These are phyloP conservation scores for Piscicola geometra DNA, from an alignment of 2,888 invertebrate species.

Conservation along the genomic window DNA sequence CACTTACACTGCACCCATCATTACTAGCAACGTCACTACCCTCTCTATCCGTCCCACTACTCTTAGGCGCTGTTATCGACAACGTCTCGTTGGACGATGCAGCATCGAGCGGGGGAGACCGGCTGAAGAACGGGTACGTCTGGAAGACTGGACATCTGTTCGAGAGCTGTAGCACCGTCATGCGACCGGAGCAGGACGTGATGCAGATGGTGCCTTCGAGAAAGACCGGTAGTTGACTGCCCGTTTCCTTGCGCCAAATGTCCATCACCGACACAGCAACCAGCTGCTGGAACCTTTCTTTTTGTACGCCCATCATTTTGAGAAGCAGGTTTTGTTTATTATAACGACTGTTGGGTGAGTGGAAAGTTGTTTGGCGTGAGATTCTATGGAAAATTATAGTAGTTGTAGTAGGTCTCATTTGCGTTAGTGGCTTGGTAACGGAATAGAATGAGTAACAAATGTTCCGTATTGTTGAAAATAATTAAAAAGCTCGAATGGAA, in stretches of 20 bases:
- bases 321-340: too few species aligned
- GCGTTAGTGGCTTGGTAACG: too few species aligned
- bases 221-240: slow-evolving; percentile 43
- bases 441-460: too few species aligned
- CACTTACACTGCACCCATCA: slow-evolving; percentile 30
- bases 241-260: slow-evolving; percentile 46
- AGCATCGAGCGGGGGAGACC: slow-evolving; percentile 9
- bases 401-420: background rate
- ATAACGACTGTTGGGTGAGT: too few species aligned
- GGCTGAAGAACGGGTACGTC: slow-evolving; percentile 35
- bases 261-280: slow-evolving; percentile 45
- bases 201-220: slow-evolving; percentile 46
- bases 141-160: slow-evolving; percentile 41
- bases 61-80: background rate
- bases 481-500: too few species aligned
- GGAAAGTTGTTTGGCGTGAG: too few species aligned
- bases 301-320: slow-evolving; percentile 43
- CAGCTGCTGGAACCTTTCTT: slow-evolving; percentile 43
- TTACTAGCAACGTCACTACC: slow-evolving; percentile 29
- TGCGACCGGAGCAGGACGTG: slow-evolving; percentile 42
- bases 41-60: background rate
- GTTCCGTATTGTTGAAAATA: too few species aligned
- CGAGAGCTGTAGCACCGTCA: slow-evolving; percentile 44
- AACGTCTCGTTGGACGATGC: background rate
- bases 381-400: background rate